phyloP scores from a whole-genome alignment of 1,140 invertebrate genomes.

The Pygmarrhopalites habei region DNA sequence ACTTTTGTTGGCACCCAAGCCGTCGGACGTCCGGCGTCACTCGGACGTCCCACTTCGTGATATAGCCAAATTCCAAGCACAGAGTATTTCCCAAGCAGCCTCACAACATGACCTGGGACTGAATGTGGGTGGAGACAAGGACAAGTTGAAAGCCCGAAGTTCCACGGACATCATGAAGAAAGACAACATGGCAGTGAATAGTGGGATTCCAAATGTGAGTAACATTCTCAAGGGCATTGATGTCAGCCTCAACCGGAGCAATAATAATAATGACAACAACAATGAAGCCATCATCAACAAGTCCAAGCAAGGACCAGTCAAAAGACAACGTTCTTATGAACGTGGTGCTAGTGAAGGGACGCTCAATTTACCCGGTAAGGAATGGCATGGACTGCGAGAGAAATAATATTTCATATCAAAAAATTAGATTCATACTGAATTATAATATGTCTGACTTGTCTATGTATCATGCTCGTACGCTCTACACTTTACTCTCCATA shows the following conservation, averaged over 20 bases:
- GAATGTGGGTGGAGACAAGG: slow-evolving; percentile 17
- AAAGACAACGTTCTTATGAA: slow-evolving; percentile 36
- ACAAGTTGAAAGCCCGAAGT: slow-evolving; percentile 17
- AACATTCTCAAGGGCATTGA: not conserved
- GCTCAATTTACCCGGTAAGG: slow-evolving; percentile 36
- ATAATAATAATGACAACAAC: slow-evolving; percentile 4
- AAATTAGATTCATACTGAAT: no score
- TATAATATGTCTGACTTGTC: no score
- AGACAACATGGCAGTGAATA: slow-evolving; percentile 14
- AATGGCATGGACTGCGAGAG: no score
- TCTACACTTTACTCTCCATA: no score
- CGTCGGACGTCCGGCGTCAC: slow-evolving; percentile 37
- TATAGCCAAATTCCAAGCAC: slow-evolving; percentile 37
- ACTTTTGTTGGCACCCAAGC: slow-evolving; percentile 37
- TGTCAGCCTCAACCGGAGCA: not conserved
- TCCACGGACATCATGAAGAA: slow-evolving; percentile 15
- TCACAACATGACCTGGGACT: slow-evolving; percentile 34
- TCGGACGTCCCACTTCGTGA: slow-evolving; percentile 39
- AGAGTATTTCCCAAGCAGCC: slow-evolving; percentile 20
- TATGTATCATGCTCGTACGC: no score
- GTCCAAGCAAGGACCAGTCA: slow-evolving; percentile 24
- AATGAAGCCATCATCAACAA: not conserved
- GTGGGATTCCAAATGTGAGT: not conserved
- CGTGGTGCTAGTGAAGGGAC: slow-evolving; percentile 36
- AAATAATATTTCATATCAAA: no score